phyloP scores from a whole-genome alignment of 2,113 vertebrate species.

The Poeciliopsis retropinna region DNA sequence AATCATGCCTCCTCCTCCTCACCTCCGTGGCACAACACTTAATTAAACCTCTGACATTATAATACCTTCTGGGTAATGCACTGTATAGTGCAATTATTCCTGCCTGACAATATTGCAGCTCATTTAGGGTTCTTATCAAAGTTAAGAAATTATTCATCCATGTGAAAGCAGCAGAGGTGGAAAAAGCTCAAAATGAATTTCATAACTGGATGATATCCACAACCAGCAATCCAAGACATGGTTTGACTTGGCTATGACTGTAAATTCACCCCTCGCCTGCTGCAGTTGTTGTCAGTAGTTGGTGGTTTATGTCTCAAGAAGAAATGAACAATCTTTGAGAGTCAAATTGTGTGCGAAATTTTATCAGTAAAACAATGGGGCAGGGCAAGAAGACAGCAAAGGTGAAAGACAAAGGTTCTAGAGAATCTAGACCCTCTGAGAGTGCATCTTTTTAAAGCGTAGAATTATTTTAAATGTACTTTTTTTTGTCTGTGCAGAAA shows the following conservation, averaged over 20 bases:
- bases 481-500: not conserved
- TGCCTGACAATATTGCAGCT: slow-evolving; percentile 66
- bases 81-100: slow-evolving; percentile 71
- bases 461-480: not conserved
- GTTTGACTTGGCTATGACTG: slow-evolving; percentile 27
- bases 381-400: slow-evolving; percentile 28
- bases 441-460: not conserved
- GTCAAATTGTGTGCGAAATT: slow-evolving; percentile 20
- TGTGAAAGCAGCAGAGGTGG: slow-evolving; percentile 3
- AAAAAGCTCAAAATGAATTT: slow-evolving; percentile 32
- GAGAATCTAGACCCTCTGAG: not conserved
- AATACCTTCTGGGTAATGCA: slow-evolving; percentile 65
- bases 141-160: slow-evolving; percentile 50
- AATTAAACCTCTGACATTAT: slow-evolving; percentile 63
- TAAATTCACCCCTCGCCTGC: slow-evolving; percentile 56
- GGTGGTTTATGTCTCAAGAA: slow-evolving; percentile 64
- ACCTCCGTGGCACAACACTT: slow-evolving; percentile 57
- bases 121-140: slow-evolving; percentile 63
- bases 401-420: slow-evolving; percentile 31
- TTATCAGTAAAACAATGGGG: slow-evolving; percentile 27
- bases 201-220: slow-evolving; percentile 42
- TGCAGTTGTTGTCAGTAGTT: slow-evolving; percentile 40
- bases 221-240: slow-evolving; percentile 7
- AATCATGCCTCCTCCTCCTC: slow-evolving; percentile 35
- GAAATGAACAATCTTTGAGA: slow-evolving; percentile 49